Conservation (phyloP, 1,140 invertebrate genomes). For the Temnothorax curvispinosus region DNA sequence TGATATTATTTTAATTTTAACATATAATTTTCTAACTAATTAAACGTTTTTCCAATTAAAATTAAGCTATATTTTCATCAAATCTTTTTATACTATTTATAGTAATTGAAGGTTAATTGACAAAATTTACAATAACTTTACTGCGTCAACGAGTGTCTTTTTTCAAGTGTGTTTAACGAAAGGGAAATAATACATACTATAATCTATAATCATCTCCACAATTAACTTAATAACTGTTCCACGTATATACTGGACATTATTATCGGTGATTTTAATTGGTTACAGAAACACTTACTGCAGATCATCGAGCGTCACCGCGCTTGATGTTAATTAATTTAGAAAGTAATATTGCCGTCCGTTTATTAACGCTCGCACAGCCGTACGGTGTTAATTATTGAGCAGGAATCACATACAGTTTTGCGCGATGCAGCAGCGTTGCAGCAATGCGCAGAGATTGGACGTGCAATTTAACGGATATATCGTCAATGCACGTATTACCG, state of each 20-base stretch:
- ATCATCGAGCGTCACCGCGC: neutral
- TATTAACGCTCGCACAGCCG: constrained; percentile 18
- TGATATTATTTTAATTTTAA: neutral
- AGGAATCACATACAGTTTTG: neutral
- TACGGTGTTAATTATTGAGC: constrained; percentile 29
- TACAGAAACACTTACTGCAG: neutral
- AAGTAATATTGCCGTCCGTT: constrained; percentile 32
- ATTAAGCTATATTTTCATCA: neutral
- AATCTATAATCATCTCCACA: neutral
- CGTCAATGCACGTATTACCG: constrained; percentile 7
- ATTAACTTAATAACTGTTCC: neutral
- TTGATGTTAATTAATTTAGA: constrained; percentile 46
- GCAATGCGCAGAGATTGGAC: constrained; percentile 11
- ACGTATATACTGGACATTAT: neutral
- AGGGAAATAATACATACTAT: no score
- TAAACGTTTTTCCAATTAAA: neutral
- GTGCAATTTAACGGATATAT: constrained; percentile 23
- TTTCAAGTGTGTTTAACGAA: neutral
- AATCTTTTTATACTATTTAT: neutral
- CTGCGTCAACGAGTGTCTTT: neutral
- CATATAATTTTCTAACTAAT: neutral
- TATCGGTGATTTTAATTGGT: constrained; percentile 12
- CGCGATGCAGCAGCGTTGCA: neutral
- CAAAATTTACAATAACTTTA: neutral
- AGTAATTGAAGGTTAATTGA: neutral